These are phyloP conservation scores for Cryptus viduatorius DNA, from an alignment of 2,888 invertebrate genomes.

Conservation along the genomic window DNA sequence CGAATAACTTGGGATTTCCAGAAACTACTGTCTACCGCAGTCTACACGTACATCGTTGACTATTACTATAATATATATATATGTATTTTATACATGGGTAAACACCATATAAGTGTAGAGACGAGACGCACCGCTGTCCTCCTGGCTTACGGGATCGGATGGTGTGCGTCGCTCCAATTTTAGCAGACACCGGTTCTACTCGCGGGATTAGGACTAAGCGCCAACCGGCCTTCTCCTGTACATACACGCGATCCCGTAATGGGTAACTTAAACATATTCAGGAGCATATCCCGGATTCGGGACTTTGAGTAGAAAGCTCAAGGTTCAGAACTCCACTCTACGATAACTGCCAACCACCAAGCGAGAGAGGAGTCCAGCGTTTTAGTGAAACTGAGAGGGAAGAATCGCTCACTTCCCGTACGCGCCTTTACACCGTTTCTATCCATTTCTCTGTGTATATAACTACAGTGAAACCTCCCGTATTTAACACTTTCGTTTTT, in stretches of 20 bases:
- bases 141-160: constrained; percentile 47
- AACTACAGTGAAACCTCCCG: no score
- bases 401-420: constrained; percentile 26
- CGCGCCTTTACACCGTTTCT: constrained; percentile 45
- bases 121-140: constrained; percentile 2
- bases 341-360: neutral
- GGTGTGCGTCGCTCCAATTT: constrained; percentile 38
- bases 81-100: neutral
- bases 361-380: neutral
- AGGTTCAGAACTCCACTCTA: constrained; percentile 23
- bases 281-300: constrained; percentile 56
- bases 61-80: neutral
- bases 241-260: constrained; percentile 37
- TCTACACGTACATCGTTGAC: neutral
- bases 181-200: neutral
- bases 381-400: constrained; percentile 9
- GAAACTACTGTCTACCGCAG: neutral
- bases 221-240: constrained; percentile 12
- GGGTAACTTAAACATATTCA: constrained; percentile 72
- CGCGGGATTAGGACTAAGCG: constrained; percentile 45
- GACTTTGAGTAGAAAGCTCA: neutral
- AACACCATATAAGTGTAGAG: neutral
- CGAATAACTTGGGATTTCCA: constrained; percentile 3
- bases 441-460: constrained; percentile 5
- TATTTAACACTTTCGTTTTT: no score